Conservation (phyloP, 1,140 invertebrate genomes). For the Atopsyche davidsoni region DNA sequence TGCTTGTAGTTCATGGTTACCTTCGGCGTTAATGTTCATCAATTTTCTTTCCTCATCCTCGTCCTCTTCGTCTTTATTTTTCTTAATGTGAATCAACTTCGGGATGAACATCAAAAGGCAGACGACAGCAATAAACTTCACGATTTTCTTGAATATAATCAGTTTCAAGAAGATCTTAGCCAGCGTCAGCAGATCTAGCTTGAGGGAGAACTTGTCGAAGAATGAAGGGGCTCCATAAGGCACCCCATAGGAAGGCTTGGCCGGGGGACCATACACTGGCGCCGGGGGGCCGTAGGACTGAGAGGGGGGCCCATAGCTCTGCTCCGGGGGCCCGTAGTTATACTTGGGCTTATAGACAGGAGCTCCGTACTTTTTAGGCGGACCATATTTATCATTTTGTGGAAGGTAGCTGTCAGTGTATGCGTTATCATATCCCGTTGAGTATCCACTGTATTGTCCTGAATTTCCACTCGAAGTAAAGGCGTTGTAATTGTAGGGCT, state of each 20-base stretch:
- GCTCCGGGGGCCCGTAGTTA: conserved; percentile 37
- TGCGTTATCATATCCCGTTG: conserved; percentile 7
- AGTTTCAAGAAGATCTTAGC: conserved; percentile 66
- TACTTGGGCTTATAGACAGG: conserved; percentile 27
- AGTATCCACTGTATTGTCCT: conserved; percentile 13
- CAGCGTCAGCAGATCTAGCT: conserved; percentile 64
- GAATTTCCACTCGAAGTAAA: conserved; percentile 7
- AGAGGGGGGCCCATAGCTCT: conserved; percentile 36
- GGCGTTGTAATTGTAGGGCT: conserved; percentile 17
- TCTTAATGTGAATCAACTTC: conserved; percentile 53
- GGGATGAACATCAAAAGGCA: conserved; percentile 69
- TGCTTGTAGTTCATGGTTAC: too few species aligned
- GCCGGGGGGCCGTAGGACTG: conserved; percentile 43
- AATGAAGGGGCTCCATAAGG: conserved; percentile 52
- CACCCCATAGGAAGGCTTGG: conserved; percentile 40
- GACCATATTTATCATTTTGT: conserved; percentile 38
- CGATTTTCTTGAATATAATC: conserved; percentile 69
- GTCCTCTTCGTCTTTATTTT: conserved; percentile 34
- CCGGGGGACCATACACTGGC: conserved; percentile 46
- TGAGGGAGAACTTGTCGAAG: conserved; percentile 55
- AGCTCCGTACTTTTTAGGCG: conserved; percentile 34
- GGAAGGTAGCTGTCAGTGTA: conserved; percentile 31
- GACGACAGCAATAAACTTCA: conserved; percentile 67
- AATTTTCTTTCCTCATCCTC: conserved; percentile 27
- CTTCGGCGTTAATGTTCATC: conserved; percentile 1